Percentiles rank a stretch among this genome's conserved stretches.
Conservation (phyloP, 92 coral and sea anemone species). For the Epizoanthus stellaris region DNA sequence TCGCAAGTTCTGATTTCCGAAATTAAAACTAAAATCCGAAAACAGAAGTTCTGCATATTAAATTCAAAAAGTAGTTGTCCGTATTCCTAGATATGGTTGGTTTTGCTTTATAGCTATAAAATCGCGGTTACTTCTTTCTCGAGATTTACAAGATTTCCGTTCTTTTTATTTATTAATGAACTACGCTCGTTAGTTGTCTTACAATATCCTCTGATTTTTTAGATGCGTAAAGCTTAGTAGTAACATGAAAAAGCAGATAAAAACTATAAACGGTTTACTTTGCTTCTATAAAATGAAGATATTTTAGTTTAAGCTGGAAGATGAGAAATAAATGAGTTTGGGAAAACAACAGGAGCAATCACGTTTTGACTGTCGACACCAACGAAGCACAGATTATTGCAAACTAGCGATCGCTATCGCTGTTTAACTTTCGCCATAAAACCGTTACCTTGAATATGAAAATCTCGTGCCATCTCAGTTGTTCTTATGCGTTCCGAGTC, state of each 20-base stretch:
- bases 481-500: slow-evolving; percentile 19
- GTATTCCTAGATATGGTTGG: slow-evolving; percentile 8
- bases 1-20: slow-evolving; percentile 79
- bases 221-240: background rate
- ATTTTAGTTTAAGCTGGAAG: slow-evolving; percentile 38
- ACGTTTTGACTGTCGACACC: slow-evolving; percentile 16
- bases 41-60: slow-evolving; percentile 44
- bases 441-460: slow-evolving; percentile 29
- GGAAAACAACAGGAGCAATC: slow-evolving; percentile 32
- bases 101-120: background rate
- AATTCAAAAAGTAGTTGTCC: slow-evolving; percentile 24
- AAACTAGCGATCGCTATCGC: slow-evolving; percentile 12
- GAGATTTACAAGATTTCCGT: slow-evolving; percentile 34
- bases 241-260: slow-evolving; percentile 1
- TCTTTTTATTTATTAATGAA: slow-evolving; percentile 45
- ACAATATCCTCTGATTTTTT: slow-evolving; percentile 23
- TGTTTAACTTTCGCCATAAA: slow-evolving; percentile 15
- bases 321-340: slow-evolving; percentile 25
- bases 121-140: slow-evolving; percentile 12
- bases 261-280: slow-evolving; percentile 16
- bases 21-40: slow-evolving; percentile 61
- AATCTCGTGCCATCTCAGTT: background rate
- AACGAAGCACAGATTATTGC: slow-evolving; percentile 32
- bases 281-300: background rate
- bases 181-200: slow-evolving; percentile 32